Percentiles rank a stretch among this genome's conserved stretches.
Evolutionary conservation across 2,113 vertebrate species (phyloP).

Genomic region (Chamaetylas fuelleborni): DNA sequence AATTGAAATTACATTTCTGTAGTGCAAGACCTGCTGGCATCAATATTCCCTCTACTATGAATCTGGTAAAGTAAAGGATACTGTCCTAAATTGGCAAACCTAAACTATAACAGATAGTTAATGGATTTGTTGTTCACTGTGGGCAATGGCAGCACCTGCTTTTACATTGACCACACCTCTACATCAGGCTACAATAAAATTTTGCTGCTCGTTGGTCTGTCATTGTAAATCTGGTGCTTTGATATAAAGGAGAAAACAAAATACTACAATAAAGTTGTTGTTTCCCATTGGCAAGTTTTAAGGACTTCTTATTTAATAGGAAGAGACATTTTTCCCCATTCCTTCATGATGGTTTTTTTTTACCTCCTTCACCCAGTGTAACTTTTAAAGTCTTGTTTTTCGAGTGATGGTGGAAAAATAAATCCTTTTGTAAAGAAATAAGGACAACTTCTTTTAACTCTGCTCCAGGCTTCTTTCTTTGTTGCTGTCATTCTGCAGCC

Average conservation of each 20-base stretch:
- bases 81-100: too few species aligned
- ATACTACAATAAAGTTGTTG: not conserved
- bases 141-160: not conserved
- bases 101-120: not conserved
- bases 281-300: not conserved
- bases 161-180: not conserved
- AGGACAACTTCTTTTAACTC: not conserved
- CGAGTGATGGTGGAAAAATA: not conserved
- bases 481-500: not conserved
- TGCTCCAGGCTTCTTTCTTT: not conserved
- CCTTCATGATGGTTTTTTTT: not conserved
- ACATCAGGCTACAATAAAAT: not conserved
- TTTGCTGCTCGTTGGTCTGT: not conserved
- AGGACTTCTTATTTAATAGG: not conserved
- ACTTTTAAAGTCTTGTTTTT: conserved; percentile 5
- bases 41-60: not conserved
- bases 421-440: conserved; percentile 24
- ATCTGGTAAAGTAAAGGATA: not conserved
- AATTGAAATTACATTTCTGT: not conserved
- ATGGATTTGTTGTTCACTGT: not conserved
- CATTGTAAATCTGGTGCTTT: not conserved
- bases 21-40: not conserved
- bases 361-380: not conserved
- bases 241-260: not conserved
- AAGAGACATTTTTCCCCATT: not conserved